Evolutionary conservation across 92 coral and sea anemone genomes (phyloP), one percentile per base, ranked within the genome.

Genomic region (Blastomussa wellsi): DNA sequence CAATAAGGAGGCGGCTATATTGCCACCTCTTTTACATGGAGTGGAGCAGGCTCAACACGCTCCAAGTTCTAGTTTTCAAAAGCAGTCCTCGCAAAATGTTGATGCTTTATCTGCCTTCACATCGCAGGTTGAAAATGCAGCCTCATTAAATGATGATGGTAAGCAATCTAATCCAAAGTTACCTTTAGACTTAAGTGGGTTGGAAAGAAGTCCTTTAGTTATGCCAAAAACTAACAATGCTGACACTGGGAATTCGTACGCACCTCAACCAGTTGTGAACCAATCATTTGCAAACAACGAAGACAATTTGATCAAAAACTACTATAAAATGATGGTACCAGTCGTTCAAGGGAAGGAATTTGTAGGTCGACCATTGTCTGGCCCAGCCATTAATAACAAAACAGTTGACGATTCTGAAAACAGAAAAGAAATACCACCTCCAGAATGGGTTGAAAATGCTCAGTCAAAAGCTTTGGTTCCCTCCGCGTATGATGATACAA

Each of bases 11-110:
- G 98, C 95, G 39, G 91, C 84, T 41, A 86, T 85, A 35, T 85
- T 92, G 42, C 93, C 95, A 26, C 95, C 95, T 44, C 42, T 92
- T 82, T 62, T 88, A 33, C 95, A 92, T 33, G 89, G 95, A 44
- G 77, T 82, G 68, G 90, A 89, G 79, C 76, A 78, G n/a, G 83
- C 83, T 7, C 19, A 51, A 76, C 38, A 67, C 77, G 39, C 72
- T 51, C 88, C 88, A 33, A 83, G 65, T 29, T 26, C 77, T 13
- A 74, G 31, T 49, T 83, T 73, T 65, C 73, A 83, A 74, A 83
- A 74, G 80, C 73, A 74, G 24, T 73, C 87, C 42, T 39, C 81
- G 42, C 80, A 55, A 42, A 83, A 19, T 38, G 74, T 59, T 41
- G 87, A 83, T 60, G 80, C 74, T 28, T 59, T 83, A 60, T 74